Percentiles rank a stretch among this genome's conserved stretches.
Conservation (phyloP, 2,797 vertebrate genomes). For the Buceros bicornis region DNA sequence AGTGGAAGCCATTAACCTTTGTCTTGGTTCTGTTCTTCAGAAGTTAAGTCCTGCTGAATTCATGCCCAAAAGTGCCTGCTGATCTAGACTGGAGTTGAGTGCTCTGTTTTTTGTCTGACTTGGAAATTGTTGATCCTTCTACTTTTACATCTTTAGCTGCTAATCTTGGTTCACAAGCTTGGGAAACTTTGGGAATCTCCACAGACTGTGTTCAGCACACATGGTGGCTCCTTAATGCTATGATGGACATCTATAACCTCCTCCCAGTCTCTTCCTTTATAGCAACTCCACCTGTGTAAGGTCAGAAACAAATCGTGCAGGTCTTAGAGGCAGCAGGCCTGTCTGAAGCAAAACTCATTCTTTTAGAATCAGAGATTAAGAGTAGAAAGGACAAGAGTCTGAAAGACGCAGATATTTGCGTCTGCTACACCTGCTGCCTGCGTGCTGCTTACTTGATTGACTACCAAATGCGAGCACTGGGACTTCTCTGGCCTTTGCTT, state of each 20-base stretch:
- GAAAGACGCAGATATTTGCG: not conserved
- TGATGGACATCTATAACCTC: not conserved
- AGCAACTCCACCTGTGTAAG: not conserved
- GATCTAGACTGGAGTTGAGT: not conserved
- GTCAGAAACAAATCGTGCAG: not conserved
- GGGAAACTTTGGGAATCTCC: not conserved
- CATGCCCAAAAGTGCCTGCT: not conserved
- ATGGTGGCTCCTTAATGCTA: fast-evolving
- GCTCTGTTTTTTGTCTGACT: not conserved
- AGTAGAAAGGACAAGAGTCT: not conserved
- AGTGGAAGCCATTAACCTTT: not conserved
- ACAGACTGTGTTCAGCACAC: fast-evolving
- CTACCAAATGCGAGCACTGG: not conserved
- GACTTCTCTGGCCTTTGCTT: not conserved
- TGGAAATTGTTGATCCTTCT: not conserved
- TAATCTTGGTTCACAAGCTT: not conserved
- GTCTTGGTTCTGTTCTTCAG: not conserved
- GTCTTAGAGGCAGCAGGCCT: not conserved
- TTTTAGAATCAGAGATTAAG: not conserved
- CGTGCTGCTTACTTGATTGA: not conserved
- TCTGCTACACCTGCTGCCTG: not conserved
- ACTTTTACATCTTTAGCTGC: not conserved
- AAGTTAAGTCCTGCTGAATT: not conserved
- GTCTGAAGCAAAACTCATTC: not conserved
- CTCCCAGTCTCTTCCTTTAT: not conserved